Percentiles rank a stretch among this genome's conserved stretches.
Conservation (phyloP, 2,797 vertebrate species). For the Pseudochaenichthys georgianus region DNA sequence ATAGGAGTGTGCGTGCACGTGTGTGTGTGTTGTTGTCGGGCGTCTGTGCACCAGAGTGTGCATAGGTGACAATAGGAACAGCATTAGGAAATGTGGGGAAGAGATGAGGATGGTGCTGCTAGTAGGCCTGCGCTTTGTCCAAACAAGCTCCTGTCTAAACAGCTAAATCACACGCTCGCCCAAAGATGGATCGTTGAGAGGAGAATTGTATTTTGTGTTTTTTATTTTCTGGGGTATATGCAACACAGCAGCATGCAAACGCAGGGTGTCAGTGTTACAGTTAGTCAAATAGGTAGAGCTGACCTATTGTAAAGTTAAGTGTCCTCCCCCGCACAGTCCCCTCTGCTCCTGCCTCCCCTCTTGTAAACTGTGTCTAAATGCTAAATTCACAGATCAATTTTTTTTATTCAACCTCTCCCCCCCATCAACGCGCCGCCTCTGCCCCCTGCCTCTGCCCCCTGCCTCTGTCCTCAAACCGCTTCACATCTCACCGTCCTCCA, state of each 20-base stretch:
- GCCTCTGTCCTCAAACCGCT: slow-evolving; percentile 71
- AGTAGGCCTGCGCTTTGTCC: slow-evolving; percentile 69
- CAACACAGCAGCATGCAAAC: slow-evolving; percentile 7
- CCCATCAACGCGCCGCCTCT: slow-evolving; percentile 62
- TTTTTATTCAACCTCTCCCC: slow-evolving; percentile 83
- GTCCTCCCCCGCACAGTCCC: slow-evolving; percentile 68
- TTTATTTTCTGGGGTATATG: slow-evolving; percentile 26
- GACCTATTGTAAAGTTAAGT: slow-evolving; percentile 86
- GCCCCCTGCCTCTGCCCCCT: slow-evolving; percentile 75
- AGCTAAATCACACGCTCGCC: slow-evolving; percentile 69
- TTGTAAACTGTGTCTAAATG: slow-evolving; percentile 90
- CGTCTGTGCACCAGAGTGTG: slow-evolving; percentile 75
- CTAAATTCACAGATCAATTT: slow-evolving; percentile 89
- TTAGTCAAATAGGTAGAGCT: slow-evolving; percentile 71
- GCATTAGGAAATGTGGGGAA: slow-evolving; percentile 83
- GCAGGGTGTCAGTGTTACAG: slow-evolving; percentile 52
- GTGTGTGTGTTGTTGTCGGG: slow-evolving; percentile 46
- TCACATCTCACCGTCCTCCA: slow-evolving; percentile 78
- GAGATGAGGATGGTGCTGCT: slow-evolving; percentile 77
- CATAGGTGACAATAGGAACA: slow-evolving; percentile 82
- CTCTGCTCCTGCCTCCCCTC: slow-evolving; percentile 73
- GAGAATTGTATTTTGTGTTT: slow-evolving; percentile 39
- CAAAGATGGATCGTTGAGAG: slow-evolving; percentile 59
- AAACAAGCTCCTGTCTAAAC: slow-evolving; percentile 81
- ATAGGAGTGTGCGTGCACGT: slow-evolving; percentile 40